Base-by-base conservation (phyloP, 2,113 vertebrate species). In the Lipophrys pholis region DNA sequence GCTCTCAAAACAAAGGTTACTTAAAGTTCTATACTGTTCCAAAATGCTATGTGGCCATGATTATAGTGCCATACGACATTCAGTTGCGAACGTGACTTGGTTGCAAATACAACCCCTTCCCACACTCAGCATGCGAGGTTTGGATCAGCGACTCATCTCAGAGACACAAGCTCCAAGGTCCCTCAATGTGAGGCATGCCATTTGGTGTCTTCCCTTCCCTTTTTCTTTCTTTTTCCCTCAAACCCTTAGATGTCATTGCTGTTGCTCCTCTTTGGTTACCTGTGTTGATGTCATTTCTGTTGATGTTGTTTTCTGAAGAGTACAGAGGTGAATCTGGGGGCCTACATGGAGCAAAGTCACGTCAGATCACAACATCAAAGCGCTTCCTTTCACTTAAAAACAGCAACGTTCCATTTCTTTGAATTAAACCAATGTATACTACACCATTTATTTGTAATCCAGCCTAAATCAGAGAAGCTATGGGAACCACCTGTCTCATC, bases 161-260 rank as follows among this genome's bases (percentile, higher is more conserved):
- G 76, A 88, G 87, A 87, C 86, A 83, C 85, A 85, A 70, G 73
- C 80, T 76, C 67, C 85, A 91, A 92, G 90, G 90, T 91, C 87
- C 61, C 64, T 88, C 85, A 90, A 90, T 87, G 90, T 87, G 85
- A 91, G 76, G 79, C 82, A 57, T 68, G 78, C 67, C 75, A 87
- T 90, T 89, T 87, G 56, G 50, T 75, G 62, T 55, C 4, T 30
- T 4, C 21, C 21, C 50, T 61, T 42, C 56, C 64, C 6, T 63
- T 6, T 70, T 50, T 61, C 30, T 11, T 14, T 39, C 53, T 11
- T 43, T 76, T 54, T 48, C 46, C 48, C 46, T 55, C 48, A 52
- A 67, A 76, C 51, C 70, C 64, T 75, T 53, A 53, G 68, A 73
- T 75, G 59, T 73, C 72, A 55, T 64, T 68, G 72, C 50, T 52